Evolutionary conservation across 2,113 vertebrate genomes (phyloP).

Genomic region (Thinocorus orbignyianus): DNA sequence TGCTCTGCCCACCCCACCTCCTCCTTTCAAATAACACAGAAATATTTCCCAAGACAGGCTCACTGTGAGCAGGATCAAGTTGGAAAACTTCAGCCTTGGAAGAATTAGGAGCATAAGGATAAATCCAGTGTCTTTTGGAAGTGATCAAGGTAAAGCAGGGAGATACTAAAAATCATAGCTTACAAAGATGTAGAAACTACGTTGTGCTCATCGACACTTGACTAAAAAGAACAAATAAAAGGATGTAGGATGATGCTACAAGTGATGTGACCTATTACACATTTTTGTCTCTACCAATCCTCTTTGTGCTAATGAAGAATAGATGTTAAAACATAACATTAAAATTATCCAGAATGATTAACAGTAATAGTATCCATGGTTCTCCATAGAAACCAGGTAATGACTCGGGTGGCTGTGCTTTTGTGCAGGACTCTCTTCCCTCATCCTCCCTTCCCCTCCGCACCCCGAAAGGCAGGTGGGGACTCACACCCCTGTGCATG

Average conservation of each 20-base stretch:
- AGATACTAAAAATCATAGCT: neutral
- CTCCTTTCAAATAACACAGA: neutral
- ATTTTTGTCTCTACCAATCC: neutral
- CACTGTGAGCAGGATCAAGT: neutral
- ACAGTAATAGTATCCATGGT: slow-evolving; percentile 8
- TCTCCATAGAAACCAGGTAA: slow-evolving; percentile 45
- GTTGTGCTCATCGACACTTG: neutral
- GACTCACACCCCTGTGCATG: fast-evolving
- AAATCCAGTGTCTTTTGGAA: neutral
- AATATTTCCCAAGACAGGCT: neutral
- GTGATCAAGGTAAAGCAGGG: neutral
- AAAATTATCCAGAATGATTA: slow-evolving; percentile 61
- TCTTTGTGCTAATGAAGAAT: slow-evolving; percentile 24
- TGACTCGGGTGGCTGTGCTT: neutral
- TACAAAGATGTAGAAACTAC: neutral
- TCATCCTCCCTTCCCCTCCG: neutral
- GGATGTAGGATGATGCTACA: neutral
- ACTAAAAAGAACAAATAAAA: slow-evolving; percentile 20
- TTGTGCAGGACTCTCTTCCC: neutral
- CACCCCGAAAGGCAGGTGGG: neutral
- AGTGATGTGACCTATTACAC: neutral
- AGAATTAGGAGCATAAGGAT: neutral
- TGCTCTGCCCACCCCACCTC: too few relatives aligned
- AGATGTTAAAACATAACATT: neutral
- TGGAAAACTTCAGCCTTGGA: neutral